Percentiles rank a stretch among this genome's conserved stretches.
Evolutionary conservation across 2,113 vertebrate species (phyloP).

Genomic region (Marcusenius ussheri): DNA sequence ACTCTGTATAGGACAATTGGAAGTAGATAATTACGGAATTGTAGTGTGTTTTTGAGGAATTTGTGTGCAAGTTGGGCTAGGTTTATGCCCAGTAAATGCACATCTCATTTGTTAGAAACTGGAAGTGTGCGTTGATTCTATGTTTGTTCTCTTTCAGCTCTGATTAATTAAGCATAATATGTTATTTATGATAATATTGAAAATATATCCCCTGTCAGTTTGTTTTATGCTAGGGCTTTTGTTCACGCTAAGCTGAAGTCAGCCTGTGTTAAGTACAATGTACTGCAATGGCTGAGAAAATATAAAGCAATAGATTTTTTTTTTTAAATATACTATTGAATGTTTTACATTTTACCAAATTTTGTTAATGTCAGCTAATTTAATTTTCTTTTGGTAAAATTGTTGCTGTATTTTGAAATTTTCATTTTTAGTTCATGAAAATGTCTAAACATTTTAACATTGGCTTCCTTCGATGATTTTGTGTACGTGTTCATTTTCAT

Average conservation of each 20-base stretch:
- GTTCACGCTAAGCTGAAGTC: not conserved
- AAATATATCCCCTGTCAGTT: not conserved
- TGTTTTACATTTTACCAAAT: not conserved
- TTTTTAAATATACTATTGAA: not conserved
- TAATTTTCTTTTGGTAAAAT: not conserved
- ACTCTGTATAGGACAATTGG: not conserved
- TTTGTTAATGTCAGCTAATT: not conserved
- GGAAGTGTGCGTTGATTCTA: not conserved
- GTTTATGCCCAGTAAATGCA: not conserved
- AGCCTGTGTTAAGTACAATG: not conserved
- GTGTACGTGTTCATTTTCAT: not conserved
- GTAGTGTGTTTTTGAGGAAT: not conserved
- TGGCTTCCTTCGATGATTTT: not conserved
- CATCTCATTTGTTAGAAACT: not conserved
- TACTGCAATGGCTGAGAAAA: not conserved
- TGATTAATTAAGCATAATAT: not conserved
- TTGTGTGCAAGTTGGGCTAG: not conserved
- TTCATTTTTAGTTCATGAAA: not conserved
- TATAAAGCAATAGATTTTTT: not conserved
- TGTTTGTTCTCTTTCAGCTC: not conserved
- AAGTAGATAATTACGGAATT: not conserved
- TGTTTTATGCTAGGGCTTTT: not conserved
- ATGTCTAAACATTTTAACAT: not conserved
- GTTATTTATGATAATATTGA: not conserved
- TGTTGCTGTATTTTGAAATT: not conserved